Conservation (phyloP, 2,888 invertebrate species). For the Eilema caniola region DNA sequence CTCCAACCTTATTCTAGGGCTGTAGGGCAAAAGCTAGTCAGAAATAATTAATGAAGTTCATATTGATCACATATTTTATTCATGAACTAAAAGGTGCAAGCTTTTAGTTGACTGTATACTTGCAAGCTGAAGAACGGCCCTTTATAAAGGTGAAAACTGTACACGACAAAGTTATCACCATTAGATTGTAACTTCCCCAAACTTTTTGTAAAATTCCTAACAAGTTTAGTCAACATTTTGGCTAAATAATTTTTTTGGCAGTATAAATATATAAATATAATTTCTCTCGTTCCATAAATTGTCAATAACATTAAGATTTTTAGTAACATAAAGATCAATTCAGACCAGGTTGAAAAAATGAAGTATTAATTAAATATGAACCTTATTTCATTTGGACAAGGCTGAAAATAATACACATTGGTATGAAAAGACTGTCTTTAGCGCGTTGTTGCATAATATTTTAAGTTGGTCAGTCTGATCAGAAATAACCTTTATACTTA, state of each 20-base stretch:
- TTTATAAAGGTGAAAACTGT: conserved; percentile 5
- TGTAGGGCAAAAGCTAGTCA: too few relatives aligned
- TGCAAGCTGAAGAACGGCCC: background rate
- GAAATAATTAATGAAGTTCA: background rate
- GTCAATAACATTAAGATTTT: background rate
- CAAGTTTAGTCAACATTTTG: background rate
- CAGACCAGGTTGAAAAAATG: too few relatives aligned
- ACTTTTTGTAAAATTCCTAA: conserved; percentile 3
- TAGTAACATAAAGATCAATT: too few relatives aligned
- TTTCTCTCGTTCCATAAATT: background rate
- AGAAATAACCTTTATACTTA: too few relatives aligned
- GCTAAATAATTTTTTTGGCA: background rate
- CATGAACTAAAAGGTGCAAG: background rate
- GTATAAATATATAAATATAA: background rate
- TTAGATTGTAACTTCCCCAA: conserved; percentile 1
- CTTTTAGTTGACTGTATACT: background rate
- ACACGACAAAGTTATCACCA: background rate
- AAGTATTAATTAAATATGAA: too few relatives aligned
- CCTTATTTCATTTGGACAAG: too few relatives aligned
- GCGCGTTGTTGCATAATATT: too few relatives aligned
- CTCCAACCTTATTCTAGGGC: too few relatives aligned
- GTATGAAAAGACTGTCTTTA: too few relatives aligned
- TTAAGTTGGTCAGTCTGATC: too few relatives aligned
- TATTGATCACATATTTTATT: conserved; percentile 1
- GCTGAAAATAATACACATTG: too few relatives aligned